Base-by-base conservation (phyloP, 2,888 invertebrate species). In the Synanthedon formicaeformis region DNA sequence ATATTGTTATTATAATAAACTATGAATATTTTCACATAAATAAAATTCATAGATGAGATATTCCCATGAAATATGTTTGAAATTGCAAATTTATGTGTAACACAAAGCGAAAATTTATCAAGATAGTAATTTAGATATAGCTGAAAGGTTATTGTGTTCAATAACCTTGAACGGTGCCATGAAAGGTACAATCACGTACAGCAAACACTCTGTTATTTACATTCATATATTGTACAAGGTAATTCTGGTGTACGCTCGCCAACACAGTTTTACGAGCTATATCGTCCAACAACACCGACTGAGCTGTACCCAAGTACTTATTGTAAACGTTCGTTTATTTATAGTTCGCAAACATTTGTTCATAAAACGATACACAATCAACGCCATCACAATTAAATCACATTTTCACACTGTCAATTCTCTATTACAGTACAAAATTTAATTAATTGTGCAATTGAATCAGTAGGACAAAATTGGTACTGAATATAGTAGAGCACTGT, bases 251-350 rank as follows among this genome's bases (percentile, higher is more conserved):
- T 14, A 14, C 49, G 49, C 16, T 49, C 45, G 40, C 52, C 60
- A 50, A 54, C 55, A 54, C 60, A 40, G 53, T 60, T 62, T 60
- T 60, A 60, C 53, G 60, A 60, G 56, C 52, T 57, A 51, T 54
- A 41, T 13, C 34, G 48, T 62, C 53, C 52, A 41, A 50, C 62
- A 56, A 60, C 62, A 55, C 54, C 49, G 48, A 52, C 40, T 34
- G 34, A 34, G 34, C 34, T 34, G 40, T 40, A 52, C 54, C 54
- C 51, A 52, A 58, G 62, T 57, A 56, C 51, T 48, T 54, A 51
- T 59, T 54, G 60, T 56, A 61, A 61, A 61, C 59, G 54, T 48
- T 40, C n/a, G 50, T 41, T 40, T 52, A 12, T 45, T 50, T 49
- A 10, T 48, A 52, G 53, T 45, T 2, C 49, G 53, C 48, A 27